Percentiles rank a stretch among this genome's conserved stretches.
These are phyloP conservation scores for Decapterus maruadsi DNA, from an alignment of 2,797 vertebrate genomes.

Conservation along the genomic window DNA sequence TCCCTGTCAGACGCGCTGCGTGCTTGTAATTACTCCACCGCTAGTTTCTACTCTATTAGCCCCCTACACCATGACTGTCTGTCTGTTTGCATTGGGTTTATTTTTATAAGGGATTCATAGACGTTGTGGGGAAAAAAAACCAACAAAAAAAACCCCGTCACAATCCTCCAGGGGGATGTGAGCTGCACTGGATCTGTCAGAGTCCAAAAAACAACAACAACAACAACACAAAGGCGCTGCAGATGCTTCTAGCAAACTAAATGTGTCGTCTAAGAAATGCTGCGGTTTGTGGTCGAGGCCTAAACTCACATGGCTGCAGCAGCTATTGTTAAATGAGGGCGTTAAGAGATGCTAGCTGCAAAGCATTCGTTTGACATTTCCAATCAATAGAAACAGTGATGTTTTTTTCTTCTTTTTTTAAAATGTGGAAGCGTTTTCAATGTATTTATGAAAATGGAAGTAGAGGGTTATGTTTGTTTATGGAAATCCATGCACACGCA, in stretches of 20 bases:
- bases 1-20: slow-evolving; percentile 39
- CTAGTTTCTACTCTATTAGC: slow-evolving; percentile 20
- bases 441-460: slow-evolving; percentile 1
- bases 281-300: slow-evolving; percentile 18
- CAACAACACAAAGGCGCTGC: background rate
- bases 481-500: background rate
- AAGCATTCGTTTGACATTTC: slow-evolving; percentile 16
- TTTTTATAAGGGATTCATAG: background rate
- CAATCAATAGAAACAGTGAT: slow-evolving; percentile 20
- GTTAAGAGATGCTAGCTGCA: background rate
- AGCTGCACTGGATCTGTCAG: background rate
- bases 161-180: background rate
- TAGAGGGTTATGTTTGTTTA: slow-evolving; percentile 3
- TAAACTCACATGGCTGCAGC: slow-evolving; percentile 2
- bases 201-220: background rate
- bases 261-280: background rate
- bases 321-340: background rate
- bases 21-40: slow-evolving; percentile 53
- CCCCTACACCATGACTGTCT: background rate
- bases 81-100: slow-evolving; percentile 2
- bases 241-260: background rate
- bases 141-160: background rate
- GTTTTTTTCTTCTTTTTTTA: background rate
- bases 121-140: background rate
- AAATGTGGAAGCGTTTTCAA: slow-evolving; percentile 1